Evolutionary conservation across 2,797 vertebrate species (phyloP).

Genomic region (Aulostomus chinensis): DNA sequence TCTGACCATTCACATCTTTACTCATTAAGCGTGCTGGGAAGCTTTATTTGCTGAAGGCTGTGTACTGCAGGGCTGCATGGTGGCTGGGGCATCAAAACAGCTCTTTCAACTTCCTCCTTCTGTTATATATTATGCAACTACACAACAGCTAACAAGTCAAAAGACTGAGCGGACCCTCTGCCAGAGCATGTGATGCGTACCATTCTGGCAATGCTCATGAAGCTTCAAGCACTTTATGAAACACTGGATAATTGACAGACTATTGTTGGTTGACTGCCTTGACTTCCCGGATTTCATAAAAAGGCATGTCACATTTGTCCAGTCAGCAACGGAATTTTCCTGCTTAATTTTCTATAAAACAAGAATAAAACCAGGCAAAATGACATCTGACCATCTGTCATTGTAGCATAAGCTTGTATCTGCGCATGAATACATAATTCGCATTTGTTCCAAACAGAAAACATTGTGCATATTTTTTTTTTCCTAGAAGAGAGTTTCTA

Average conservation of each 20-base stretch:
- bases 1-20: constrained; percentile 71
- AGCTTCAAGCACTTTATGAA: constrained; percentile 55
- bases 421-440: too few species aligned
- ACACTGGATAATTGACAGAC: constrained; percentile 64
- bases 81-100: constrained; percentile 62
- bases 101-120: constrained; percentile 57
- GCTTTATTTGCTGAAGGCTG: constrained; percentile 62
- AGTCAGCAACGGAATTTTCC: constrained; percentile 29
- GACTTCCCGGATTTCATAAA: constrained; percentile 40
- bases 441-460: too few species aligned
- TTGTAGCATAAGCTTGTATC: too few species aligned
- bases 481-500: too few species aligned
- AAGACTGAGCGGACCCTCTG: constrained; percentile 34
- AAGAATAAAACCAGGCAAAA: neutral
- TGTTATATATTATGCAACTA: constrained; percentile 35
- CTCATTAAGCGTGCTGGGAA: constrained; percentile 67
- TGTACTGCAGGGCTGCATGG: constrained; percentile 40
- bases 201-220: constrained; percentile 45
- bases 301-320: constrained; percentile 49
- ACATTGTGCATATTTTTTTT: too few species aligned
- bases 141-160: constrained; percentile 44
- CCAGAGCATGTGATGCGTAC: constrained; percentile 29
- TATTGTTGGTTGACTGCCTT: constrained; percentile 52
- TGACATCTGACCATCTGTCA: neutral
- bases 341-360: constrained; percentile 6